A percentile compares a stretch with the other conserved stretches of the same genome.
phyloP scores from a whole-genome alignment of 2,888 invertebrate species.

The Netelia fuscicornis region DNA sequence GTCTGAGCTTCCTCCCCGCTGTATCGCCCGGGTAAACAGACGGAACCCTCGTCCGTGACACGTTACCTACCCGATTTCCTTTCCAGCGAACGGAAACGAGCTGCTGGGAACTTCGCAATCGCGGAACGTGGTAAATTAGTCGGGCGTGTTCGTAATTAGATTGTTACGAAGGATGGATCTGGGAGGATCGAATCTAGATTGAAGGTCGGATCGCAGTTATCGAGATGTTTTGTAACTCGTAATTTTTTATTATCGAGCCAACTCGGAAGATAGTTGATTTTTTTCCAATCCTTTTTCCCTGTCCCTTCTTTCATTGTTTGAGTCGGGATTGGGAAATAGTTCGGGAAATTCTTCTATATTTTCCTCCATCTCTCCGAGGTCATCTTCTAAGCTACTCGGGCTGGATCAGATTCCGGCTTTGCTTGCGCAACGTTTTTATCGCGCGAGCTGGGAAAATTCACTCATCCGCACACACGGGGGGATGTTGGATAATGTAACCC shows the following conservation, averaged over 20 bases:
- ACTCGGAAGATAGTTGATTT: neutral
- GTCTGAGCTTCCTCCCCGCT: constrained; percentile 41
- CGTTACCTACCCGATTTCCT: constrained; percentile 21
- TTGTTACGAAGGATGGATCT: no score
- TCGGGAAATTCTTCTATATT: constrained; percentile 5
- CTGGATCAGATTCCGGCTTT: constrained; percentile 44
- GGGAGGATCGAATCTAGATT: no score
- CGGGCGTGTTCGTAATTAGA: neutral
- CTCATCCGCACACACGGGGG: constrained; percentile 10
- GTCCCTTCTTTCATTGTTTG: no score
- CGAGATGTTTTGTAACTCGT: no score
- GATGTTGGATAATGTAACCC: neutral
- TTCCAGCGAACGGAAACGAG: neutral
- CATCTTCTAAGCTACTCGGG: constrained; percentile 6
- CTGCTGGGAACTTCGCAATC: constrained; percentile 12
- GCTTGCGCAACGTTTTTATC: constrained; percentile 40
- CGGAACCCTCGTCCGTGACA: constrained; percentile 1
- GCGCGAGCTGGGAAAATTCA: constrained; percentile 34
- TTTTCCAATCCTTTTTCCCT: neutral
- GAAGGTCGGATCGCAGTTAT: no score
- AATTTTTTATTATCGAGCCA: neutral
- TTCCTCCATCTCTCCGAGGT: neutral
- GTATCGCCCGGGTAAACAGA: constrained; percentile 47
- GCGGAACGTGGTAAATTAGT: constrained; percentile 22
- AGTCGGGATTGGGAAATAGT: neutral